Conservation (phyloP, 2,888 invertebrate species). For the Malthinus seriepunctatus region DNA sequence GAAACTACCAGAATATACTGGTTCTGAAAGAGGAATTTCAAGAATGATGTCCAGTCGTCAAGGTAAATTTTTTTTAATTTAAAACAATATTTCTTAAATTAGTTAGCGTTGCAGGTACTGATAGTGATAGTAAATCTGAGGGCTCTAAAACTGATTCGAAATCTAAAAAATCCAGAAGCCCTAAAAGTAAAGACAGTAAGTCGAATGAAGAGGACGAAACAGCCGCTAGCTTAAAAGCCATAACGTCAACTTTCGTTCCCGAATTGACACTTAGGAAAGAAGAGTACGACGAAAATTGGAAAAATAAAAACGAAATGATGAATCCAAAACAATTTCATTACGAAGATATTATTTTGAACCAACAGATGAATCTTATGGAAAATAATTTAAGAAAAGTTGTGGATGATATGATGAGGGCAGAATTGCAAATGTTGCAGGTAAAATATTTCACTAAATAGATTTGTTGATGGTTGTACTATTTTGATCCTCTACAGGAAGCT, state of each 20-base stretch:
- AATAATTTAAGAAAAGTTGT: conserved; percentile 80
- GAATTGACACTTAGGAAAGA: conserved; percentile 73
- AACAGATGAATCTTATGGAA: conserved; percentile 83
- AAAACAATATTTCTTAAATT: not conserved
- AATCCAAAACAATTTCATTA: conserved; percentile 79
- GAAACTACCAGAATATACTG: conserved; percentile 89
- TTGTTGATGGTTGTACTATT: no score
- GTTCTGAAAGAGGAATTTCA: conserved; percentile 90
- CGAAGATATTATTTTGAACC: conserved; percentile 79
- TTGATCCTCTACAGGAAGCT: conserved; percentile 62
- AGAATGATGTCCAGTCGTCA: conserved; percentile 80
- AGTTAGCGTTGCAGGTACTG: conserved; percentile 59
- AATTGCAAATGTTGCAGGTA: conserved; percentile 68
- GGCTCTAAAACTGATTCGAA: conserved; percentile 78
- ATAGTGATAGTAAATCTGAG: conserved; percentile 76
- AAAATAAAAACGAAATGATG: conserved; percentile 72
- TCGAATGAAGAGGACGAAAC: conserved; percentile 64
- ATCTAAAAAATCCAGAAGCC: conserved; percentile 70
- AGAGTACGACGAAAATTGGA: conserved; percentile 84
- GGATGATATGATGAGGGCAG: conserved; percentile 75
- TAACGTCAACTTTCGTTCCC: conserved; percentile 71
- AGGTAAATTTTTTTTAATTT: conserved; percentile 54
- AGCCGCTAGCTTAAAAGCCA: conserved; percentile 69
- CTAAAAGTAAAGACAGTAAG: conserved; percentile 59
- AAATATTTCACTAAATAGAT: not conserved